A percentile compares a stretch with the other conserved stretches of the same genome.
phyloP scores from a whole-genome alignment of 2,888 invertebrate species.

The Cryptosula pallasiana region DNA sequence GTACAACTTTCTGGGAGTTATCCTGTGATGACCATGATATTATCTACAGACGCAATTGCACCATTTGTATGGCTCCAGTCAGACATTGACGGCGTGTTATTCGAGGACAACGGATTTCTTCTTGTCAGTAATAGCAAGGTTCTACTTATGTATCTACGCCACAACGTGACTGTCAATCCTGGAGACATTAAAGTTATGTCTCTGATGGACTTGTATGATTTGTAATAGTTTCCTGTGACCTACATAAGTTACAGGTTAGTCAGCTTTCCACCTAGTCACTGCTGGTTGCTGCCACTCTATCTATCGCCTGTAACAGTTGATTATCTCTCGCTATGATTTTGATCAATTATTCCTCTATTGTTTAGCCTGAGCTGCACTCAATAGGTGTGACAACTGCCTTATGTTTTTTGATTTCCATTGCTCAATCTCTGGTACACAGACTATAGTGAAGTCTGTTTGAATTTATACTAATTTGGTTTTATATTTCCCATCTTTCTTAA shows the following conservation, averaged over 20 bases:
- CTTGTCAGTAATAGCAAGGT: conserved; percentile 39
- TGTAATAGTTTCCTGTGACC: no score
- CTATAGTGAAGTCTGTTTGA: no score
- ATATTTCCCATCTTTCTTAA: no score
- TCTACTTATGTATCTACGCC: conserved; percentile 26
- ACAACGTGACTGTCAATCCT: background rate
- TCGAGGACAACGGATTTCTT: conserved; percentile 71
- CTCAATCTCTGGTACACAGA: no score
- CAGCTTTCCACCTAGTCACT: no score
- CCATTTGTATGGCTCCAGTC: conserved; percentile 52
- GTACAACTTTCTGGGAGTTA: conserved; percentile 27
- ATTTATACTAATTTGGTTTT: no score
- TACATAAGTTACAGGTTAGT: no score
- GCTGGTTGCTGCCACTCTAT: no score
- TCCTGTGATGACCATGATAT: conserved; percentile 31
- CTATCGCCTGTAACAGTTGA: background rate
- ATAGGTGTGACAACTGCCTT: no score
- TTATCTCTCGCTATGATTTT: background rate
- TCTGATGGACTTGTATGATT: background rate
- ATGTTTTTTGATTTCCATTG: no score
- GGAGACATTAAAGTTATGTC: conserved; percentile 4
- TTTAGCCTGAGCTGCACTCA: no score
- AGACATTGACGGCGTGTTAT: conserved; percentile 58
- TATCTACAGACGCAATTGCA: conserved; percentile 38
- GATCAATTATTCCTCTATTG: background rate